Conservation (phyloP, 2,797 vertebrate species). For the Eidolon dupreanum region DNA sequence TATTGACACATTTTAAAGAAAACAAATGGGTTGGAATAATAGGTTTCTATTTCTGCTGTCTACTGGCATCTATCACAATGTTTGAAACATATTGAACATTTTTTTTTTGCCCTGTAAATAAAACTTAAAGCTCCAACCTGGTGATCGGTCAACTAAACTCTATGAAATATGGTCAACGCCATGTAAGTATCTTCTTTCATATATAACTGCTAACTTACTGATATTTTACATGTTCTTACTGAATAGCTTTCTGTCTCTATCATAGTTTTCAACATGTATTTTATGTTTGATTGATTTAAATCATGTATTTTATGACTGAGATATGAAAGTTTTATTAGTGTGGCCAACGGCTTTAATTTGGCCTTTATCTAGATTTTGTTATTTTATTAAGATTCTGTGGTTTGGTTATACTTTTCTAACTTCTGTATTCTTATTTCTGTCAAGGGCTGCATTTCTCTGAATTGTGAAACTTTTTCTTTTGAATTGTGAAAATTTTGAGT, state of each 20-base stretch:
- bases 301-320: background rate
- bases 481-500: background rate
- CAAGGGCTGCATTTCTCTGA: background rate
- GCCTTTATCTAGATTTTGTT: background rate
- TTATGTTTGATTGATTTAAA: background rate
- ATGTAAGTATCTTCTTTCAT: background rate
- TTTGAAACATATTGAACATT: background rate
- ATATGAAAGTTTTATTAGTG: background rate
- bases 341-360: background rate
- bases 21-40: background rate
- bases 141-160: background rate
- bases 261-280: background rate
- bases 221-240: background rate
- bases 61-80: background rate
- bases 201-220: background rate
- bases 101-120: background rate
- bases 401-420: background rate
- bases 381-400: background rate
- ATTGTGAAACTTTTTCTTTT: background rate
- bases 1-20: slow-evolving; percentile 22
- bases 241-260: background rate
- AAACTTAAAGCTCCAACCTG: background rate
- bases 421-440: background rate
- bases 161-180: background rate
- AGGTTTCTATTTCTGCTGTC: background rate